Percentiles rank a stretch among this genome's conserved stretches.
These are phyloP conservation scores for Athrips mouffetella DNA, from an alignment of 2,888 invertebrate species.

Conservation along the genomic window DNA sequence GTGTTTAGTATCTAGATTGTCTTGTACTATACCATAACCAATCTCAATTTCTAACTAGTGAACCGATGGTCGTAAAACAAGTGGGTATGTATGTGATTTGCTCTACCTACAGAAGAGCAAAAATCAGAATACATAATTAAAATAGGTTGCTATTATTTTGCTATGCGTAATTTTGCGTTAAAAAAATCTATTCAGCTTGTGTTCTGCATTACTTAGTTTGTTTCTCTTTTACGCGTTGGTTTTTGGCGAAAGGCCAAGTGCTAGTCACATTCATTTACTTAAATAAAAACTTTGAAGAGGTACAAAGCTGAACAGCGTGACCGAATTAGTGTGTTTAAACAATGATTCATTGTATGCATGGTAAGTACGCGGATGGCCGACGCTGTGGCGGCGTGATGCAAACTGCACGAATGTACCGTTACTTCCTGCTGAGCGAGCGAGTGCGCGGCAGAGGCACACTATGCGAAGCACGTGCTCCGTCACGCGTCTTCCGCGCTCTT, in stretches of 20 bases:
- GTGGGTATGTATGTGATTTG: too few relatives aligned
- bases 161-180: too few relatives aligned
- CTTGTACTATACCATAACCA: too few relatives aligned
- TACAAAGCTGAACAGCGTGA: neutral
- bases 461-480: conserved; percentile 27
- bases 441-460: conserved; percentile 10
- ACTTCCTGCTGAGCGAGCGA: conserved; percentile 26
- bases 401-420: conserved; percentile 22
- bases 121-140: too few relatives aligned
- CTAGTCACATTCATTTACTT: conserved; percentile 3
- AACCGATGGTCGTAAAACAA: too few relatives aligned
- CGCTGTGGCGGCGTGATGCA: conserved; percentile 11
- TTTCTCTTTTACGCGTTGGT: conserved; percentile 2
- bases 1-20: too few relatives aligned
- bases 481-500: conserved; percentile 28
- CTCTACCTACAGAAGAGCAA: too few relatives aligned
- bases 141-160: too few relatives aligned
- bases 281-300: neutral
- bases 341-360: conserved; percentile 9
- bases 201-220: neutral
- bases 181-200: neutral
- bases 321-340: conserved; percentile 3
- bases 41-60: too few relatives aligned
- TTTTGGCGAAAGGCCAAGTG: neutral
- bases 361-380: neutral